phyloP scores from a whole-genome alignment of 2,113 vertebrate genomes.

The Neotragus pygmaeus region DNA sequence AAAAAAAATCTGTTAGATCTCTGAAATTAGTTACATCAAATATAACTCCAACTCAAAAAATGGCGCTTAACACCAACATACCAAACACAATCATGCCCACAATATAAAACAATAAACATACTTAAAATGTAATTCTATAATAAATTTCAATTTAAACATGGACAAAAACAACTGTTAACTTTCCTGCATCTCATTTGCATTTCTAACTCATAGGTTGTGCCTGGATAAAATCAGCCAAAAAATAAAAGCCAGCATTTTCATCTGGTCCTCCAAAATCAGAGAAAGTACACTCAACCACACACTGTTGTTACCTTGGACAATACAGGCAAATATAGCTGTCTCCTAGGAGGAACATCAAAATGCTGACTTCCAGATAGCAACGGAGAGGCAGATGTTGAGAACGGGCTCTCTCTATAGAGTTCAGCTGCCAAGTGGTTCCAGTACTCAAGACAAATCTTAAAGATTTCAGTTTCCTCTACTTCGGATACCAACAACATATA shows the following conservation, averaged over 20 bases:
- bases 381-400: slow-evolving; percentile 95
- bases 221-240: neutral
- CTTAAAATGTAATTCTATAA: neutral
- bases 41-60: neutral
- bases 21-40: neutral
- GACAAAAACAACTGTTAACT: neutral
- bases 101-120: neutral
- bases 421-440: slow-evolving; percentile 99
- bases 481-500: slow-evolving; percentile 99
- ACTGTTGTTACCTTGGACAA: slow-evolving; percentile 90
- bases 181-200: neutral
- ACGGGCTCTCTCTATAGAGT: slow-evolving; percentile 96
- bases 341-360: slow-evolving; percentile 95
- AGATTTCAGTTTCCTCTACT: slow-evolving; percentile 99
- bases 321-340: slow-evolving; percentile 96
- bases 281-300: neutral
- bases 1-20: neutral
- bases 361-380: slow-evolving; percentile 96
- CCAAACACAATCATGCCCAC: neutral
- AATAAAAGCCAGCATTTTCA: neutral
- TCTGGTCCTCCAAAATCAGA: neutral
- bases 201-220: neutral
- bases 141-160: neutral
- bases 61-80: neutral
- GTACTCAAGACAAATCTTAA: slow-evolving; percentile 99